Percentiles rank a stretch among this genome's conserved stretches.
These are phyloP conservation scores for Podarcis muralis DNA, from an alignment of 2,113 vertebrate genomes.

Conservation along the genomic window DNA sequence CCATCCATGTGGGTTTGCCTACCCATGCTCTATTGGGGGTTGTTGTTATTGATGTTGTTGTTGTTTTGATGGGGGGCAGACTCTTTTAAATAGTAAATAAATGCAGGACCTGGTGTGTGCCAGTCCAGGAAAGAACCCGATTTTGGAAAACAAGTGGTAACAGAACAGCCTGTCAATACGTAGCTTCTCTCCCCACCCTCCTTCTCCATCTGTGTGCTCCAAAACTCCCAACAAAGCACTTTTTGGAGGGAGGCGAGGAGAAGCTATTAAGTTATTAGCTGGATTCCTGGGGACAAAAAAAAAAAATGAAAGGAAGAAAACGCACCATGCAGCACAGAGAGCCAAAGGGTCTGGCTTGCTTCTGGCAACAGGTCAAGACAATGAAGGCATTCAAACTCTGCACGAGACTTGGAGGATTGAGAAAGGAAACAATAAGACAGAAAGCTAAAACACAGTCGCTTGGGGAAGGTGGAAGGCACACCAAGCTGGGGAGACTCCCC, in stretches of 20 bases:
- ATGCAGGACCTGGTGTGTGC: conserved; percentile 26
- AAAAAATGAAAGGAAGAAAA: not conserved
- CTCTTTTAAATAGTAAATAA: conserved; percentile 5
- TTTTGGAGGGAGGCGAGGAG: conserved; percentile 37
- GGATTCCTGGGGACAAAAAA: conserved; percentile 69
- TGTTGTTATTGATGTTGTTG: too few relatives aligned
- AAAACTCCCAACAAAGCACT: conserved; percentile 55
- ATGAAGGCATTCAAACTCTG: conserved; percentile 69
- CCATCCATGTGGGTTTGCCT: too few relatives aligned
- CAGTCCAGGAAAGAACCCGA: conserved; percentile 40
- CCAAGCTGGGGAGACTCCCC: conserved; percentile 18
- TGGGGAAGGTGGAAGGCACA: not conserved
- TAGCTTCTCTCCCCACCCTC: not conserved
- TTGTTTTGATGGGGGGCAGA: not conserved
- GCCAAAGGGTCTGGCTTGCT: conserved; percentile 35
- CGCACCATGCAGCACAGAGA: not conserved
- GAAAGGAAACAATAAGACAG: conserved; percentile 55
- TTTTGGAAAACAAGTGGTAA: conserved; percentile 27
- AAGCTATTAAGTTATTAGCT: conserved; percentile 70
- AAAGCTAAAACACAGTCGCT: conserved; percentile 34
- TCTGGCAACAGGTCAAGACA: conserved; percentile 65
- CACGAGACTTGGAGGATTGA: conserved; percentile 31
- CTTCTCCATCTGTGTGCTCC: conserved; percentile 55
- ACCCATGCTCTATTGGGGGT: not conserved
- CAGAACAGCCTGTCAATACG: conserved; percentile 52